These are phyloP conservation scores for Pyrocoelia pectoralis DNA, from an alignment of 2,888 invertebrate species.

Conservation along the genomic window DNA sequence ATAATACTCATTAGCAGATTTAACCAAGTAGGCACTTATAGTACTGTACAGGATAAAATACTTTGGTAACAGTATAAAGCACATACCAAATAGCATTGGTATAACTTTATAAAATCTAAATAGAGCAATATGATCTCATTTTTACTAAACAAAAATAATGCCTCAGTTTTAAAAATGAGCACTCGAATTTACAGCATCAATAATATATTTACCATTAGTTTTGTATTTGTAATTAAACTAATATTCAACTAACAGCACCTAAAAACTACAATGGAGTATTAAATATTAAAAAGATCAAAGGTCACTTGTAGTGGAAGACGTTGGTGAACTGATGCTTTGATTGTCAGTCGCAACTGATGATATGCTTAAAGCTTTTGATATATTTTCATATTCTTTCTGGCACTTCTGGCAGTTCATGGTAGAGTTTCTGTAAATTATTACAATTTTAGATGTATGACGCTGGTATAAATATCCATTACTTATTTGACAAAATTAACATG, in stretches of 20 bases:
- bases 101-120: neutral
- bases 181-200: neutral
- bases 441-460: neutral
- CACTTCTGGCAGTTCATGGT: slow-evolving; percentile 38
- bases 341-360: slow-evolving; percentile 13
- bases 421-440: slow-evolving; percentile 21
- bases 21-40: neutral
- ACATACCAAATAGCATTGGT: slow-evolving; percentile 10
- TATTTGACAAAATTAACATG: too few relatives aligned
- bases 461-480: too few relatives aligned
- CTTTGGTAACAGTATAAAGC: slow-evolving; percentile 7
- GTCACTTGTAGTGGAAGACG: slow-evolving; percentile 33
- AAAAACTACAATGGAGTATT: neutral
- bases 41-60: slow-evolving; percentile 3
- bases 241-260: neutral
- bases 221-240: slow-evolving; percentile 5
- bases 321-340: slow-evolving; percentile 17
- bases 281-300: slow-evolving; percentile 17
- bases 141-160: neutral
- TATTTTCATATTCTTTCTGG: slow-evolving; percentile 38
- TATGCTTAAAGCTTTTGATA: slow-evolving; percentile 24
- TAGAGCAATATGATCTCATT: neutral
- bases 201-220: neutral
- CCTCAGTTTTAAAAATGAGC: neutral
- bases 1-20: neutral